Evolutionary conservation across 2,888 invertebrate species (phyloP).

Genomic region (Neoitamus cyanurus): DNA sequence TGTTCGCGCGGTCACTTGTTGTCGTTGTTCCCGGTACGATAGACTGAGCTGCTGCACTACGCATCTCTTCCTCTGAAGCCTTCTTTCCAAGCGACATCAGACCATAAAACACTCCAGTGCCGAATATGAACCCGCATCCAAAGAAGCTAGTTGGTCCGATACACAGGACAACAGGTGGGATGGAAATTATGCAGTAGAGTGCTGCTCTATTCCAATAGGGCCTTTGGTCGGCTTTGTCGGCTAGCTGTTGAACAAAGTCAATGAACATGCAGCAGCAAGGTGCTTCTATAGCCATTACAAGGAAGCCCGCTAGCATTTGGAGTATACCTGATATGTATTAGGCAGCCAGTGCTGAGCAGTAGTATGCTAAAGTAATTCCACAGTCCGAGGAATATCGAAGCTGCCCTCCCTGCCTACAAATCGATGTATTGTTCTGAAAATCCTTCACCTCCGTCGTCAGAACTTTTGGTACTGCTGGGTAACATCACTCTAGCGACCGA

Average conservation of each 20-base stretch:
- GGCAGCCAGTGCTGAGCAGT: constrained; percentile 72
- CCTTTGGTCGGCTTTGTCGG: constrained; percentile 83
- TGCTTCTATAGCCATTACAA: constrained; percentile 90
- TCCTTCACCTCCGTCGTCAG: constrained; percentile 13
- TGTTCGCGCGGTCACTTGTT: constrained; percentile 76
- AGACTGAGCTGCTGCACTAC: constrained; percentile 71
- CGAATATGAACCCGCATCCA: constrained; percentile 89
- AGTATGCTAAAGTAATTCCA: constrained; percentile 79
- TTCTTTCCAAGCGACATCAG: constrained; percentile 96
- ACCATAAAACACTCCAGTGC: constrained; percentile 89
- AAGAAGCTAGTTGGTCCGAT: constrained; percentile 80
- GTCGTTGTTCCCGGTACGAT: constrained; percentile 58
- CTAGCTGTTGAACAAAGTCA: constrained; percentile 90
- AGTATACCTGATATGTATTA: constrained; percentile 84
- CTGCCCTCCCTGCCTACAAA: constrained; percentile 67
- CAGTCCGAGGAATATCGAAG: constrained; percentile 85
- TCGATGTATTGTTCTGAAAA: background rate
- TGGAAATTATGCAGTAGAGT: constrained; percentile 79
- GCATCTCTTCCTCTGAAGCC: constrained; percentile 84
- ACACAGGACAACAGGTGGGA: constrained; percentile 84
- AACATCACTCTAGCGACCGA: too few relatives aligned
- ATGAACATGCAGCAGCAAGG: constrained; percentile 98
- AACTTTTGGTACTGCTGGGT: constrained; percentile 29
- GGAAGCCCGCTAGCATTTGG: constrained; percentile 90
- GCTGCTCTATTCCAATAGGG: constrained; percentile 92